Evolutionary conservation across 2,113 vertebrate genomes (phyloP), one percentile per base, ranked within the genome.

Genomic region (Chunga burmeisteri): DNA sequence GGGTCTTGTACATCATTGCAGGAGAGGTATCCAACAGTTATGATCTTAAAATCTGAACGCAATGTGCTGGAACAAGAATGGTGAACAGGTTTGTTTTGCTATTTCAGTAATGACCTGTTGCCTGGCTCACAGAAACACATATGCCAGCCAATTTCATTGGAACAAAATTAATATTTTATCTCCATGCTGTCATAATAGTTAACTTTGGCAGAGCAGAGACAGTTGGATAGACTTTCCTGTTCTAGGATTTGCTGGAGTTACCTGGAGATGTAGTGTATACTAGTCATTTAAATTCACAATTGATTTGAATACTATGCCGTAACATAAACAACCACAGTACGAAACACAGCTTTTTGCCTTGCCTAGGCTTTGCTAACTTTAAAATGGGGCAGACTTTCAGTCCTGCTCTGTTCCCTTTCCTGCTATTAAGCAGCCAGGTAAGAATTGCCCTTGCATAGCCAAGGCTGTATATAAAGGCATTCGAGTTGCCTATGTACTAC

Each of bases 91-190:
- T 90, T 97, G 83, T 94, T 97, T 97, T 97, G 86, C 95, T 94
- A 70, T 97, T 97, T 95, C 94, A 92, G 53, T 98, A 97, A 97
- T 96, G 96, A 97, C 94, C 94, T 97, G 81, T 92, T 96, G 90
- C 92, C 89, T 98, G 97, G 97, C 95, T 97, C 91, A 91, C 59
- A 96, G 86, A 70, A 96, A 93, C 42, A 94, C 95, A 84, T 92
- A 97, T 86, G 81, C 93, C 96, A 97, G 97, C 97, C 98, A 98
- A 97, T 90, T 98, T 97, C 93, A 94, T 90, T 94, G 82, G 89
- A 97, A 97, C 79, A 88, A 96, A 97, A 97, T 98, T 97, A 97
- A 91, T 97, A 97, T 94, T 86, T 95, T 95, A 71, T 94, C 93
- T 97, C 96, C 11, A 3, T 90, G 93, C 95, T 97, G 94, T 86